Evolutionary conservation across 2,113 vertebrate genomes (phyloP).

Genomic region (Urocolius indicus): DNA sequence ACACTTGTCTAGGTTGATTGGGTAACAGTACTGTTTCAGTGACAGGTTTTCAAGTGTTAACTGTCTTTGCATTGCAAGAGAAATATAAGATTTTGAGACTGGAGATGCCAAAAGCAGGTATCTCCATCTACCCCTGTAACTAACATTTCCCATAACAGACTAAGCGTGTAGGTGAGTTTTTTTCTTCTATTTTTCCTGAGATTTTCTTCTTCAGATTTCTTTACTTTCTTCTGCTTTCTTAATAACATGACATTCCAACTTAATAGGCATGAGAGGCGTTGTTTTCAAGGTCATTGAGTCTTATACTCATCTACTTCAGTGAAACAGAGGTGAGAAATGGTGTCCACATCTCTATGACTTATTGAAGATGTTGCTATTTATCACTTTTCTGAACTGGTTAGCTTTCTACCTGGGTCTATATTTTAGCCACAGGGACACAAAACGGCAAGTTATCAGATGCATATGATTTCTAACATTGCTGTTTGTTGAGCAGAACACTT

Average conservation of each 20-base stretch:
- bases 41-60: not conserved
- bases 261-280: not conserved
- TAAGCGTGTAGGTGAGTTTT: not conserved
- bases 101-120: not conserved
- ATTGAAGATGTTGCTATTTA: not conserved
- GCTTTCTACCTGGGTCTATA: not conserved
- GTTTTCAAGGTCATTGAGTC: not conserved
- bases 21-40: not conserved
- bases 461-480: not conserved
- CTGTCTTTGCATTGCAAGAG: not conserved
- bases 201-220: not conserved
- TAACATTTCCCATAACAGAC: not conserved
- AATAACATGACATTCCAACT: not conserved
- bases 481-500: not conserved
- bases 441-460: not conserved
- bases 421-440: not conserved
- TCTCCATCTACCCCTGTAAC: not conserved
- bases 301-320: not conserved
- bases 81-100: not conserved
- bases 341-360: not conserved
- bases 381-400: not conserved
- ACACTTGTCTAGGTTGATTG: not conserved
- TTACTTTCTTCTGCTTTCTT: not conserved
- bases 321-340: not conserved
- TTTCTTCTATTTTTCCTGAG: not conserved